Evolutionary conservation across 2,888 invertebrate genomes (phyloP).

Genomic region (Aphodius sticticus): DNA sequence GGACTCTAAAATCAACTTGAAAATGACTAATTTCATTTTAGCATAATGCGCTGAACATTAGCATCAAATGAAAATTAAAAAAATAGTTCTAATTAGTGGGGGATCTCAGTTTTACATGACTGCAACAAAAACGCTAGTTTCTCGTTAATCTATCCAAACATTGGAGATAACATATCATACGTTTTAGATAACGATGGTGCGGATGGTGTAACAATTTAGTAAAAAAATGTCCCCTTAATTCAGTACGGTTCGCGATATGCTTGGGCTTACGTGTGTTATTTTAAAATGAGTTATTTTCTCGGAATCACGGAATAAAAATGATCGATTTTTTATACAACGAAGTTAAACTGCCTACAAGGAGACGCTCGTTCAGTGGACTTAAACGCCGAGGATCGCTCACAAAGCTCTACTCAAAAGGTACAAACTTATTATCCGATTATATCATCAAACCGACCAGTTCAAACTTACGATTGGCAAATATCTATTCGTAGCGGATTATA

Average conservation of each 20-base stretch:
- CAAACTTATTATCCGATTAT: conserved; percentile 4
- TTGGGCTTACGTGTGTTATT: background rate
- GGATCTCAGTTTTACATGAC: background rate
- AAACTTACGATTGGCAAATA: background rate
- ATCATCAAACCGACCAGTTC: background rate
- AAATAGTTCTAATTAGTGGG: no score
- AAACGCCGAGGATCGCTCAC: conserved; percentile 12
- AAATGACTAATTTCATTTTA: background rate
- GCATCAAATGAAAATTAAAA: no score
- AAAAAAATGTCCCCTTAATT: background rate
- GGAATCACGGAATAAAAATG: background rate
- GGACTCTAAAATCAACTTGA: no score
- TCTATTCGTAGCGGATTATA: background rate
- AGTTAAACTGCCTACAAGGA: conserved; percentile 16
- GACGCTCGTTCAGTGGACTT: conserved; percentile 16
- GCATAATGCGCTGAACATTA: background rate
- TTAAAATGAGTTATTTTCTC: background rate
- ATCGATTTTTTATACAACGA: conserved; percentile 11
- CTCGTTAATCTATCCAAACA: background rate
- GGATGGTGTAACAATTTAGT: background rate
- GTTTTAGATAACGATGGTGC: background rate
- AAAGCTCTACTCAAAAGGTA: conserved; percentile 19
- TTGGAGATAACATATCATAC: background rate
- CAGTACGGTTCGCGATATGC: background rate
- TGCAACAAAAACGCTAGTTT: background rate